phyloP scores from a whole-genome alignment of 1,140 invertebrate genomes.

The Diabrotica virgifera region DNA sequence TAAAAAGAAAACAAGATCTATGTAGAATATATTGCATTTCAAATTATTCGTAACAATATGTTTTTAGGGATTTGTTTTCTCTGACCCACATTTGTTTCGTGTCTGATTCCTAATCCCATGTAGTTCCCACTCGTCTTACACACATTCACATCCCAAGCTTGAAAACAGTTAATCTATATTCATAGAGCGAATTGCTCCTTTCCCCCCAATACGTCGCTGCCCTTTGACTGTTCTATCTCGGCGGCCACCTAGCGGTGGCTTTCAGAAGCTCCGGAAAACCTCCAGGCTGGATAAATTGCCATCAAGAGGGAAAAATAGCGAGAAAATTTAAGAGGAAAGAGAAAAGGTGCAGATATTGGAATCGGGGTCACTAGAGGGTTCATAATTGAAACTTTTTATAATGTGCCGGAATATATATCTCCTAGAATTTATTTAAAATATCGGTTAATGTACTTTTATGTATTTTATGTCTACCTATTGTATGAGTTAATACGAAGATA shows the following conservation, averaged over 20 bases:
- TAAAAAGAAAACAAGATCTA: too few species aligned
- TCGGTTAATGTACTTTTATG: too few species aligned
- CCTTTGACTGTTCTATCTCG: constrained; percentile 17
- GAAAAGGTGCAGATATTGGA: not conserved
- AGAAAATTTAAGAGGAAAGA: constrained; percentile 2
- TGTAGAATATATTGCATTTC: not conserved
- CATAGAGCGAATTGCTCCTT: constrained; percentile 14
- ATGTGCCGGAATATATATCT: not conserved
- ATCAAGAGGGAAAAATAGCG: not conserved
- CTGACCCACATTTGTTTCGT: not conserved
- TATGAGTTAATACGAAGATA: too few species aligned
- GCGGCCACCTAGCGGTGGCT: constrained; percentile 19
- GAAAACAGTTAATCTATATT: constrained; percentile 21
- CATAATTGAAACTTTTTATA: not conserved
- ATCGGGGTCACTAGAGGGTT: not conserved
- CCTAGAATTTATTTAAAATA: too few species aligned
- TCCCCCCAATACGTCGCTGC: constrained; percentile 11
- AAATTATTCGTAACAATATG: not conserved
- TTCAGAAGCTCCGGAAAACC: not conserved
- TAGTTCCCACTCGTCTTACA: not conserved
- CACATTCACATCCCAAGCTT: constrained; percentile 8
- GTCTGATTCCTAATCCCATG: not conserved
- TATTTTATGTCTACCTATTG: too few species aligned
- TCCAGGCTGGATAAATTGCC: not conserved
- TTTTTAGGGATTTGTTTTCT: not conserved